These are phyloP conservation scores for Zygothrica quintamaculata DNA, from an alignment of 2,888 invertebrate genomes.

Conservation along the genomic window DNA sequence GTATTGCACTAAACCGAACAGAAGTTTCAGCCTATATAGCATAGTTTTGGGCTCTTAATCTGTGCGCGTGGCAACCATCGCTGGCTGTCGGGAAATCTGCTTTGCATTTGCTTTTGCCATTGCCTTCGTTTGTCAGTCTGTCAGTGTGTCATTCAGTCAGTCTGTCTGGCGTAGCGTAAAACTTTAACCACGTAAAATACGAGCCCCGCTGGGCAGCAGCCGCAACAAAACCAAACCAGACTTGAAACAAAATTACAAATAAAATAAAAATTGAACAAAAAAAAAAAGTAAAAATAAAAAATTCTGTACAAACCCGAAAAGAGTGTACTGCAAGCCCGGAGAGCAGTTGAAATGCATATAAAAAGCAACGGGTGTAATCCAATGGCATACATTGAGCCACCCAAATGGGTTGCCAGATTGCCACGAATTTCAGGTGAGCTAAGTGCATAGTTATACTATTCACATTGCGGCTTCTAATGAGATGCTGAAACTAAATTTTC, in stretches of 20 bases:
- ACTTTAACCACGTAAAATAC: slow-evolving; percentile 70
- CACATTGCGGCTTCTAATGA: slow-evolving; percentile 21
- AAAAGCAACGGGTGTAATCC: slow-evolving; percentile 35
- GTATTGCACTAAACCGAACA: slow-evolving; percentile 23
- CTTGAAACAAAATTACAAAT: slow-evolving; percentile 7
- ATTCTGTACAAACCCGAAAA: slow-evolving; percentile 4
- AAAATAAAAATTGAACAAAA: slow-evolving; percentile 13
- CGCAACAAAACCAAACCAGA: slow-evolving; percentile 32
- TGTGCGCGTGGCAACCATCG: slow-evolving; percentile 32
- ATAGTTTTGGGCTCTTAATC: slow-evolving; percentile 50
- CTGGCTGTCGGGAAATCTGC: slow-evolving; percentile 35
- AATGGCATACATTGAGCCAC: slow-evolving; percentile 11
- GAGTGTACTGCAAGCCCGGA: slow-evolving; percentile 37
- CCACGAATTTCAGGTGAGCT: slow-evolving; percentile 51
- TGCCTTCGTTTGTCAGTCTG: slow-evolving; percentile 51
- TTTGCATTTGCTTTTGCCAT: slow-evolving; percentile 53
- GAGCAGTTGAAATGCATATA: slow-evolving; percentile 45
- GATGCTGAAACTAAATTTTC: slow-evolving; percentile 1
- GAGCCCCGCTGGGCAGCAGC: slow-evolving; percentile 48
- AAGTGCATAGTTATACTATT: slow-evolving; percentile 1
- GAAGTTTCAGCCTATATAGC: slow-evolving; percentile 27
- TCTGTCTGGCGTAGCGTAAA: slow-evolving; percentile 50
- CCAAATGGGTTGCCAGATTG: slow-evolving; percentile 28
- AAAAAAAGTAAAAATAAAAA: no score
- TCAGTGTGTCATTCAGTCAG: no score